Evolutionary conservation across 2,797 vertebrate genomes (phyloP), one percentile per base, ranked within the genome.

Genomic region (Pseudochromis fuscus): DNA sequence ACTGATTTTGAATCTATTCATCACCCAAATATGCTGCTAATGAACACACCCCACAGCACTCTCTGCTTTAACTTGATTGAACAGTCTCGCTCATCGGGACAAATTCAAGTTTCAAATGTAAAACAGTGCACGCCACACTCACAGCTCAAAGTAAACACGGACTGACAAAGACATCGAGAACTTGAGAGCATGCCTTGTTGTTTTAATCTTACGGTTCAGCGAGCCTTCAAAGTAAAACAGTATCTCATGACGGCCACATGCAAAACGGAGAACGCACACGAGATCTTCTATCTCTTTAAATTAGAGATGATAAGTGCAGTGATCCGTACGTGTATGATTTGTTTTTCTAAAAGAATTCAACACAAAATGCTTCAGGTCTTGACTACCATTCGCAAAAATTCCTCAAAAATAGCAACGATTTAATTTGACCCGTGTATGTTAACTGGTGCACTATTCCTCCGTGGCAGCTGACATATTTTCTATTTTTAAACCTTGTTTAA

Each of bases 171-270:
- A 56, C 15, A 6, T 24, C 13, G 19, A 62, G 59, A 63, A 60
- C 42, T 69, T 42, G 38, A 7, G 10, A 10, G 40, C 8, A 44
- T 19, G 18, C 21, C 50, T 46, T 42, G 52, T 73, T 70, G 35
- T 72, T 74, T 76, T 64, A 62, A 55, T 58, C 16, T 50, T 38
- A 67, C 0, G 7, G 48, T 35, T 74, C 69, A 62, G 38, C 21
- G 38, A 48, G 35, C 45, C 51, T 72, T 37, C 37, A 63, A 71
- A 75, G 69, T 40, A 63, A 48, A 69, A 55, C 30, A 64, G 33
- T 45, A 67, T 62, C 71, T 67, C 35, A 19, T 44, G n/a, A 44
- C 8, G n/a, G 18, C 38, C 7, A 60, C 31, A 55, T 51, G 40
- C 37, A 51, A 30, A 77, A 62, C 45, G 51, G 19, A 31, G 38